Base-by-base conservation (phyloP, 1,140 invertebrate genomes). In the Leptoteleia sp. region DNA sequence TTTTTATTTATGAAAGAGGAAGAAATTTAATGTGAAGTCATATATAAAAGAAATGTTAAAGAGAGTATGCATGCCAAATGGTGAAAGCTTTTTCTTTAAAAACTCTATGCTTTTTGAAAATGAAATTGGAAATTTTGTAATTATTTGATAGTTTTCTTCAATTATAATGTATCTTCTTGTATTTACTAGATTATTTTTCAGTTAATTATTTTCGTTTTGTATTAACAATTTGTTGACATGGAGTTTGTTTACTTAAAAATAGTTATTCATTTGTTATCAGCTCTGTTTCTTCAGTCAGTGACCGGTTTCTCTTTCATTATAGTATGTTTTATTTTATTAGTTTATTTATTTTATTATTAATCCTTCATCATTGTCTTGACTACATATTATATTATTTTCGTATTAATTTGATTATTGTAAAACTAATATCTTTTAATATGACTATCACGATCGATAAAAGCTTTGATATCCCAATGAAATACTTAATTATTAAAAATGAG, bases 21-120 rank as follows among this genome's bases (percentile, higher is more conserved):
- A 12, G 27, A 27, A 8, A 29, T n/a, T 61, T 19, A 3, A 13
- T 35, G 64, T 68, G 64, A 68, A 38, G 42, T 68, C 64, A 68
- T 68, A 57, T 47, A 31, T 37, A 38, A 68, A 57, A 38, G 52
- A 57, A 48, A 22, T 19, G 33, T 16, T 9, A n/a, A 25, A 11
- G 16, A 9, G 1, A 27, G 19, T 25, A n/a, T 47, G 33, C 40
- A 47, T 48, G 40, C 1, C 6, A 19, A 31, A 35, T 7, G 40
- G 27, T 22, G 17, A 45, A 47, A 52, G 48, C 50, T 55, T 55
- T 37, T 15, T 31, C 37, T 5, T 31, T 13, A 33, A 38, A 2
- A 65, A 33, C n/a, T 52, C 16, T 19, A 11, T 37, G 57, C 57
- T 62, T 62, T 57, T 42, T 37, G 48, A 19, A 29, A 40, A 29